Conservation (phyloP, 2,113 vertebrate species). For the Jaculus jaculus region DNA sequence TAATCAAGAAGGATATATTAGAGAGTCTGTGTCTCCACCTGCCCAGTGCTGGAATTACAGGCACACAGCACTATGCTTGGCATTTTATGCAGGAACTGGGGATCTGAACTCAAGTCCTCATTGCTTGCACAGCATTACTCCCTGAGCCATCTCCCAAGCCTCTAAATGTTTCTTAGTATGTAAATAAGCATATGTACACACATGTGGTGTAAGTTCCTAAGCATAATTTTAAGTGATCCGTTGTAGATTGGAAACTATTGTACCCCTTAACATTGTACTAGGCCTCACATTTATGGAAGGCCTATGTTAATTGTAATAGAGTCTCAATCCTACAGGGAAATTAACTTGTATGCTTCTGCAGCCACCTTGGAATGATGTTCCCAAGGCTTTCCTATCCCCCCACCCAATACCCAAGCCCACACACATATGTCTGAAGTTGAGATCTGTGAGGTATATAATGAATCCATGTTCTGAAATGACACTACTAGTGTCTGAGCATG, state of each 20-base stretch:
- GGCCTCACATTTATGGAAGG: neutral
- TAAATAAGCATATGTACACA: neutral
- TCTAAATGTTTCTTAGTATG: neutral
- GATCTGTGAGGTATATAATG: neutral
- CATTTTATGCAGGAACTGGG: no score
- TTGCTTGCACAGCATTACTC: no score
- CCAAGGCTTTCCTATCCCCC: neutral
- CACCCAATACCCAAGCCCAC: no score
- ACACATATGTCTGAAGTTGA: neutral
- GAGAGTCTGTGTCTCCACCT: no score
- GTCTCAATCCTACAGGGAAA: neutral
- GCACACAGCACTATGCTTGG: no score
- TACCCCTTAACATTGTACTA: neutral
- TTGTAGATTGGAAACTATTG: neutral
- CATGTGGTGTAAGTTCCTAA: neutral
- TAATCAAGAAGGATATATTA: no score
- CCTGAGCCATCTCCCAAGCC: no score
- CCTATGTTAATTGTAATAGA: neutral
- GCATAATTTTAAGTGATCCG: neutral
- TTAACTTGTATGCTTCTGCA: neutral
- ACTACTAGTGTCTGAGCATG: neutral
- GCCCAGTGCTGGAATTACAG: no score
- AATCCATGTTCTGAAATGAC: neutral
- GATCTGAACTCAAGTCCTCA: no score
- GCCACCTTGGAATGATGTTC: neutral